Conservation (phyloP, 2,797 vertebrate species). For the Propithecus perrieri region DNA sequence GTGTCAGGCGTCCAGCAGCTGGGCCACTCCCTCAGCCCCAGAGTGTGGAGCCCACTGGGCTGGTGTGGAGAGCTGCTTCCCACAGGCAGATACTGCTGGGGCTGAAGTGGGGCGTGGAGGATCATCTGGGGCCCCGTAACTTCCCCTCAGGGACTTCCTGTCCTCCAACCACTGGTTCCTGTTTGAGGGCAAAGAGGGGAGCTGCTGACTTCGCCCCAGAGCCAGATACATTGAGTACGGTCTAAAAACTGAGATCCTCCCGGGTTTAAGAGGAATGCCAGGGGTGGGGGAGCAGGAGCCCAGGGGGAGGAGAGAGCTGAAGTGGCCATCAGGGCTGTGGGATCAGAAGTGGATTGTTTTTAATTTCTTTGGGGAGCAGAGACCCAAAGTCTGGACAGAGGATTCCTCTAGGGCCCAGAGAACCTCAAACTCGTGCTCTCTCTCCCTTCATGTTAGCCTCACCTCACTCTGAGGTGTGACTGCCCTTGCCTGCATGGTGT, state of each 20-base stretch:
- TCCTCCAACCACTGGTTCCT: constrained; percentile 66
- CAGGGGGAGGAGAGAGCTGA: neutral
- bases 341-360: neutral
- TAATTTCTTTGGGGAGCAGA: neutral
- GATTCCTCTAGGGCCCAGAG: neutral
- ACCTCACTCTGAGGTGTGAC: neutral
- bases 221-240: neutral
- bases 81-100: neutral
- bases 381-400: neutral
- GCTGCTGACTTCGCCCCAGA: neutral
- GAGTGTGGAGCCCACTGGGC: neutral
- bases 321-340: accelerated
- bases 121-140: neutral
- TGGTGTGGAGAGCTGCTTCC: neutral
- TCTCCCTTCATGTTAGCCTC: neutral
- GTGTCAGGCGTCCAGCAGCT: neutral
- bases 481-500: too few species aligned
- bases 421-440: neutral
- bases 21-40: neutral
- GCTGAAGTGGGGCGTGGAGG: neutral
- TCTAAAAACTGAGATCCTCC: neutral
- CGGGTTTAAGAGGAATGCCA: neutral
- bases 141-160: constrained; percentile 71
- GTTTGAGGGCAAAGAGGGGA: constrained; percentile 44
- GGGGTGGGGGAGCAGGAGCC: neutral